phyloP scores from a whole-genome alignment of 1,140 invertebrate species.

The Pemphigus obesinymphae region DNA sequence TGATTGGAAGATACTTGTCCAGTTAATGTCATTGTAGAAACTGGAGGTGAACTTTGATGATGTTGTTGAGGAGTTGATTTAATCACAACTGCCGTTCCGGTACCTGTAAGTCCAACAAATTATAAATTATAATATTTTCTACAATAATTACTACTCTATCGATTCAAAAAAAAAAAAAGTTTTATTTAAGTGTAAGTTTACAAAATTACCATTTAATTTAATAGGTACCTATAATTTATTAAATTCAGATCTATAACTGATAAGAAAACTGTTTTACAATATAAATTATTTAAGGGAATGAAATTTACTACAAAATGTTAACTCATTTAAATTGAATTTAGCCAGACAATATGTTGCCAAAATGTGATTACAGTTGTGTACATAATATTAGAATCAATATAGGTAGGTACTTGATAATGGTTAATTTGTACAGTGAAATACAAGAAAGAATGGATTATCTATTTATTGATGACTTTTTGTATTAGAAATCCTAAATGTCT shows the following conservation, averaged over 20 bases:
- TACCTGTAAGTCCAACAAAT: neutral
- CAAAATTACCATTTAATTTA: no score
- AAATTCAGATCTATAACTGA: no score
- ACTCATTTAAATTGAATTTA: neutral
- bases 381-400: neutral
- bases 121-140: no score
- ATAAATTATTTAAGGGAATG: no score
- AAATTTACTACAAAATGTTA: no score
- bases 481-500: neutral
- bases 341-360: no score
- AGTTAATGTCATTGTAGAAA: slow-evolving; percentile 38
- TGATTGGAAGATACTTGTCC: slow-evolving; percentile 38
- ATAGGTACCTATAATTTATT: no score
- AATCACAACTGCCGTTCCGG: slow-evolving; percentile 62
- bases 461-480: neutral
- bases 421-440: neutral
- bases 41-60: slow-evolving; percentile 38
- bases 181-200: no score
- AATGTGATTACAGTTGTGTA: neutral
- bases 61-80: slow-evolving; percentile 57
- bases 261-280: no score
- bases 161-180: no score
- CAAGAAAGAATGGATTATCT: neutral
- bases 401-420: neutral
- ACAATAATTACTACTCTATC: no score